Percentiles rank a stretch among this genome's conserved stretches.
Conservation (phyloP, 2,113 vertebrate species). For the Forbesichthys papilliferus region DNA sequence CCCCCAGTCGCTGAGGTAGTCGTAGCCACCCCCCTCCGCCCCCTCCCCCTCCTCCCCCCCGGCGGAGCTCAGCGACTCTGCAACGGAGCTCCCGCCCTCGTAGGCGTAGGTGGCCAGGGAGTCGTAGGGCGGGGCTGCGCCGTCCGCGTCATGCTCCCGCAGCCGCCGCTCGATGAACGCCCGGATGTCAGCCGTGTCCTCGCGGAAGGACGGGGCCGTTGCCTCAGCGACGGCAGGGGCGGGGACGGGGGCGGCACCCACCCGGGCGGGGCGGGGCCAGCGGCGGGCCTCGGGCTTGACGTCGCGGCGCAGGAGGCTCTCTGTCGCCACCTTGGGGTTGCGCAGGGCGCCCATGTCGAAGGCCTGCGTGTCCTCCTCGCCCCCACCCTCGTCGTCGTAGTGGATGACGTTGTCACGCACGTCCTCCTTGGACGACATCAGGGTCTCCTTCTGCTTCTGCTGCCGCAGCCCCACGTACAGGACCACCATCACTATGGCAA, state of each 20-base stretch:
- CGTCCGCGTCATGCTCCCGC: slow-evolving; percentile 88
- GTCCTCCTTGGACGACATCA: slow-evolving; percentile 98
- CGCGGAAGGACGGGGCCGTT: slow-evolving; percentile 54
- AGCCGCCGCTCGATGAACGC: slow-evolving; percentile 92
- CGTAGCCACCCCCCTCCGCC: slow-evolving; percentile 89
- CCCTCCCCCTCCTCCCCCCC: slow-evolving; percentile 83
- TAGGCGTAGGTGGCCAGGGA: slow-evolving; percentile 96
- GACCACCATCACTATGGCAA: slow-evolving; percentile 88
- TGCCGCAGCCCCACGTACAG: slow-evolving; percentile 90
- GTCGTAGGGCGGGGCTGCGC: slow-evolving; percentile 90
- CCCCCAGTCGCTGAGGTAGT: slow-evolving; percentile 94
- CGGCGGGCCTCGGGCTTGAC: slow-evolving; percentile 87
- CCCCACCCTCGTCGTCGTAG: slow-evolving; percentile 97
- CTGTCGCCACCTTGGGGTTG: slow-evolving; percentile 93
- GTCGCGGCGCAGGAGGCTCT: slow-evolving; percentile 89
- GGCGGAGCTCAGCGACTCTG: slow-evolving; percentile 94
- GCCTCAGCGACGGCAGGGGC: too few relatives aligned
- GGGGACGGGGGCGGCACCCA: slow-evolving; percentile 17
- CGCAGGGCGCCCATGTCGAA: slow-evolving; percentile 97
- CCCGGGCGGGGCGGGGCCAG: slow-evolving; percentile 63
- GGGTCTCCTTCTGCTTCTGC: slow-evolving; percentile 94
- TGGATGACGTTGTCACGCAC: slow-evolving; percentile 97
- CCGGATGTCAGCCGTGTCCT: slow-evolving; percentile 89
- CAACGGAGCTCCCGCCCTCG: slow-evolving; percentile 90
- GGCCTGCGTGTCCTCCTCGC: slow-evolving; percentile 97